Evolutionary conservation across 2,888 invertebrate genomes (phyloP).

Genomic region (Nineta flava): DNA sequence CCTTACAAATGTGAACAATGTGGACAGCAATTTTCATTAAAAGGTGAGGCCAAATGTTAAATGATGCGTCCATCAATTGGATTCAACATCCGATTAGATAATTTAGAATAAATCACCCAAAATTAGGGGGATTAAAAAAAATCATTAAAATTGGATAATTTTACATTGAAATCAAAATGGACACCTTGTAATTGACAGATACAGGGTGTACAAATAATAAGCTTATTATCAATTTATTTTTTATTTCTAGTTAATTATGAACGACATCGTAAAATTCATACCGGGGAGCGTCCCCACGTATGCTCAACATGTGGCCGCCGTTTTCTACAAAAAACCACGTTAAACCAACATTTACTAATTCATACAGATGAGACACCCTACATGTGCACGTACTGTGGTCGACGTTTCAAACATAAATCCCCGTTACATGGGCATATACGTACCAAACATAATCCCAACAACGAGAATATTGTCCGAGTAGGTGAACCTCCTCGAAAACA

Average conservation of each 20-base stretch:
- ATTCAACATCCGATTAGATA: no score
- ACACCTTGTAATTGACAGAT: no score
- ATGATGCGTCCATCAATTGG: no score
- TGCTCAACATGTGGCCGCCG: not conserved
- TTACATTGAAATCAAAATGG: no score
- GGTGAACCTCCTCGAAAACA: not conserved
- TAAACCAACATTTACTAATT: not conserved
- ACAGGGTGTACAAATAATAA: no score
- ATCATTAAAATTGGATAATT: no score
- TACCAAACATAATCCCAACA: not conserved
- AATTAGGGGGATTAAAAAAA: no score
- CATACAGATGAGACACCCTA: not conserved
- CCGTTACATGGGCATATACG: not conserved
- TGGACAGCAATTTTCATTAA: not conserved
- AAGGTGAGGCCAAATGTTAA: no score
- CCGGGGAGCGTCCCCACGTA: not conserved
- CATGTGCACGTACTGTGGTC: not conserved
- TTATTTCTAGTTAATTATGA: not conserved
- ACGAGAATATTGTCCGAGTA: no score
- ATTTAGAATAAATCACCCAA: no score
- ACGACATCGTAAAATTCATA: not conserved
- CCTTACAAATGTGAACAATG: not conserved
- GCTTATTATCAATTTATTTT: no score
- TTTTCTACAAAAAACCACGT: not conserved
- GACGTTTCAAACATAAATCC: not conserved